phyloP scores from a whole-genome alignment of 2,888 invertebrate genomes.

The Trichacis sp. region DNA sequence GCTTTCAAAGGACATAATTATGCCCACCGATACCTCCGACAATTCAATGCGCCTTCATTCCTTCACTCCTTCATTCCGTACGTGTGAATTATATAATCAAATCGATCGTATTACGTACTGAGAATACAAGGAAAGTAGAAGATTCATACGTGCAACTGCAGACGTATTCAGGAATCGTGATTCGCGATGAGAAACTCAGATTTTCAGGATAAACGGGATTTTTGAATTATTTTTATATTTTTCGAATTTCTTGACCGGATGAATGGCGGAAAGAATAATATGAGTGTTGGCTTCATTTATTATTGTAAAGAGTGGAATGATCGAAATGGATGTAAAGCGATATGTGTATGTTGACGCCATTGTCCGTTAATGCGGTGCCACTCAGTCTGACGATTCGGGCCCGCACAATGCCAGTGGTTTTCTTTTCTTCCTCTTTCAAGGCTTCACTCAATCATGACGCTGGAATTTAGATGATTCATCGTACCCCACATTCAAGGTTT shows the following conservation, averaged over 20 bases:
- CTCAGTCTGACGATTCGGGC: constrained; percentile 13
- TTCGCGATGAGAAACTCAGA: no score
- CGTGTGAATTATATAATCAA: constrained; percentile 29
- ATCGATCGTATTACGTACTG: constrained; percentile 8
- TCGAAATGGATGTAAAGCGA: no score
- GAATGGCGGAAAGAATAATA: no score
- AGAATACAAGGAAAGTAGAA: no score
- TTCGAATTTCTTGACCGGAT: no score
- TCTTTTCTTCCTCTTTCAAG: constrained; percentile 5
- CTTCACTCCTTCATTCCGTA: background rate
- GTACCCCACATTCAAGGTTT: no score
- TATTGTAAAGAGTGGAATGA: no score
- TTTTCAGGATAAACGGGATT: no score
- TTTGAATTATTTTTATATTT: no score
- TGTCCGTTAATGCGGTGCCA: constrained; percentile 11
- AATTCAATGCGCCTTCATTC: constrained; percentile 10
- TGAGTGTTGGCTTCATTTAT: no score
- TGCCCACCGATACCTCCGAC: constrained; percentile 24
- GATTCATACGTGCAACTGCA: no score
- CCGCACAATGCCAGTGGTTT: background rate
- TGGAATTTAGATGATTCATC: constrained; percentile 9
- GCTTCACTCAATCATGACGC: background rate
- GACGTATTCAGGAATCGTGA: no score
- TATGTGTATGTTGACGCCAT: background rate
- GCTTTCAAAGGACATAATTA: constrained; percentile 40